A percentile compares a stretch with the other conserved stretches of the same genome.
Conservation (phyloP, 2,797 vertebrate genomes). For the Cynopterus sphinx region DNA sequence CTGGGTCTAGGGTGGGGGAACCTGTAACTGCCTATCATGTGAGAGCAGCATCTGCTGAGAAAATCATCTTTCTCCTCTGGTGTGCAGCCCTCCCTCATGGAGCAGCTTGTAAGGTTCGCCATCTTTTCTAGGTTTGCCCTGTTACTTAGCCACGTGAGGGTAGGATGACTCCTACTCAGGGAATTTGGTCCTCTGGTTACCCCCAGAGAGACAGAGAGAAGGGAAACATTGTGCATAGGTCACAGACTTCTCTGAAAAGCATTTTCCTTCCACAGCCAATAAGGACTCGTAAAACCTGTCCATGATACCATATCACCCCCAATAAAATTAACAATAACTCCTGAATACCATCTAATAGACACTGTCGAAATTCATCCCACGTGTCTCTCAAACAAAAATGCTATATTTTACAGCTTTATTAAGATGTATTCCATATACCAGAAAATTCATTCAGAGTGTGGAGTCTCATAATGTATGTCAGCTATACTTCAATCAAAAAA, state of each 20-base stretch:
- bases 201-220: neutral
- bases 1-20: neutral
- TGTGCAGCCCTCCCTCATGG: neutral
- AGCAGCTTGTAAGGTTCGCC: neutral
- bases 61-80: neutral
- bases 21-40: too few relatives aligned
- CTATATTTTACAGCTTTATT: neutral
- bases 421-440: neutral
- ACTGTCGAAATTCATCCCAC: neutral
- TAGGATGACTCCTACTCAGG: neutral
- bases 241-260: neutral
- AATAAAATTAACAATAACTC: neutral
- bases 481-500: neutral
- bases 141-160: neutral
- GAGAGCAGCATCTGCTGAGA: too few relatives aligned
- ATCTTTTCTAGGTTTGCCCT: neutral
- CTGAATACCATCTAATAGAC: neutral
- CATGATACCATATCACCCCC: neutral
- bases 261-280: neutral
- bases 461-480: neutral
- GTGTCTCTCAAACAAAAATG: slow-evolving; percentile 16
- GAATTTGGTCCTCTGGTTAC: neutral
- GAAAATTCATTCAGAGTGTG: neutral
- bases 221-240: neutral
- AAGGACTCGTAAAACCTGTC: neutral